Evolutionary conservation across 2,797 vertebrate species (phyloP), one percentile per base, ranked within the genome.

Genomic region (Gymnothorax javanicus): DNA sequence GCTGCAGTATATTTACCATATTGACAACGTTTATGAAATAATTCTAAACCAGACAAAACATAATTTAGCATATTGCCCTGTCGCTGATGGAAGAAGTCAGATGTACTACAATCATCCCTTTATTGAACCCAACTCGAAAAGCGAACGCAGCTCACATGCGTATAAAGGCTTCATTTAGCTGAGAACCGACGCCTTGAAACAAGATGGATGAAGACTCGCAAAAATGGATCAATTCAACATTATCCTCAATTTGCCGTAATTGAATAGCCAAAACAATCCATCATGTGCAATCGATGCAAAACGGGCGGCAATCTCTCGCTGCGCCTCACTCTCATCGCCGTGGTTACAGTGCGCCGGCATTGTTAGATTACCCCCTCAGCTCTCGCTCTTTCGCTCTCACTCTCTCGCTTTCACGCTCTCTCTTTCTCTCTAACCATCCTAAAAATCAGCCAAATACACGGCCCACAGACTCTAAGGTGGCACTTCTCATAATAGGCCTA

Each of bases 161-260:
- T 77, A 89, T 85, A 86, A 88, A 87, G 85, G 86, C 89, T 84
- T 86, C 87, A 91, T 90, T 88, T 89, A 89, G 85, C 88, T 82
- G 81, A 58, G 69, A 82, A 7, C 90, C 89, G 64, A 69, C 84
- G 56, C 54, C 90, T 88, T 90, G 89, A 89, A 90, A 89, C 88
- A 92, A 91, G 91, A 93, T 91, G 91, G 91, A 92, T 92, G 90
- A 87, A 89, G 86, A 85, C 85, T 57, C 75, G 87, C 86, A 88
- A 84, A 85, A 84, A 87, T 86, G 86, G 92, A 92, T 93, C 91
- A 92, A 91, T 93, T 91, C 88, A 90, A 91, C 90, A 92, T 92
- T 91, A 92, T 92, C 90, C 87, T 88, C 91, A 91, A 93, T 93
- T 92, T 93, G 88, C 85, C 79, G 87, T 92, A 91, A 91, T 92